Conservation (phyloP, 2,797 vertebrate genomes). For the Fratercula arctica region DNA sequence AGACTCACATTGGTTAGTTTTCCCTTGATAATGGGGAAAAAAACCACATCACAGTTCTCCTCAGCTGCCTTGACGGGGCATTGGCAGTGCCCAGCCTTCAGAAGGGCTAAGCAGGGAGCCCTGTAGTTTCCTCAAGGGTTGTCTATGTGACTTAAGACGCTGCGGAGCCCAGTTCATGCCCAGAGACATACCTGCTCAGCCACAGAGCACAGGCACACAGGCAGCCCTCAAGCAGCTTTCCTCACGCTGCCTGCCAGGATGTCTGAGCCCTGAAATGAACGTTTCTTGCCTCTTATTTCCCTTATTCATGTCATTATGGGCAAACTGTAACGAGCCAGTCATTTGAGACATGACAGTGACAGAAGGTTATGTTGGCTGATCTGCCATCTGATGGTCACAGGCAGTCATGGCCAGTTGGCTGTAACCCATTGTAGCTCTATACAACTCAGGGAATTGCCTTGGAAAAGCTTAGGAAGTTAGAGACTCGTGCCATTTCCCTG, state of each 20-base stretch:
- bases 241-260: neutral
- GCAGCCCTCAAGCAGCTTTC: neutral
- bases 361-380: neutral
- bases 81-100: neutral
- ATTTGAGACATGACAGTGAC: neutral
- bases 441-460: neutral
- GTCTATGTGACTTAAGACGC: neutral
- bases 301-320: neutral
- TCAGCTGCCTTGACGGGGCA: neutral
- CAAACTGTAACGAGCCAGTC: accelerated
- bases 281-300: neutral
- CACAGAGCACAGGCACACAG: neutral
- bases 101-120: neutral
- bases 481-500: neutral
- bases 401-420: neutral
- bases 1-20: neutral
- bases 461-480: neutral
- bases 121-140: neutral
- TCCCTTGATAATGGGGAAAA: neutral
- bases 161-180: neutral
- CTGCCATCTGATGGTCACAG: neutral
- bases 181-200: neutral
- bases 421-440: neutral
- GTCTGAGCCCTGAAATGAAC: neutral
- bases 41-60: neutral